These are phyloP conservation scores for Circaetus cinerascens DNA, from an alignment of 2,113 vertebrate genomes.

Conservation along the genomic window DNA sequence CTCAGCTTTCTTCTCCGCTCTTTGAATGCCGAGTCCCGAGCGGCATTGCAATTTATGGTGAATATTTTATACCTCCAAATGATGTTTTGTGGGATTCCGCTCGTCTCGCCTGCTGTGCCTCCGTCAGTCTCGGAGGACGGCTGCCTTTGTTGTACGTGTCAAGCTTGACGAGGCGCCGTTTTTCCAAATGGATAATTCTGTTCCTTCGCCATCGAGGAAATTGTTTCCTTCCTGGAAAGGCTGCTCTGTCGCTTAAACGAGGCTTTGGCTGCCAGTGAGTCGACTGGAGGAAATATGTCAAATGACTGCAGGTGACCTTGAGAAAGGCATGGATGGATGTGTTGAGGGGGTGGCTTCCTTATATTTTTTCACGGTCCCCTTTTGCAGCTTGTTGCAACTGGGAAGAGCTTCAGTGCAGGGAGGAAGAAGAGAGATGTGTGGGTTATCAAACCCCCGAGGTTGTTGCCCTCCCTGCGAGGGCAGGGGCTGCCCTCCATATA, in stretches of 20 bases:
- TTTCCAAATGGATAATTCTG: slow-evolving; percentile 47
- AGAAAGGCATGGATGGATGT: not conserved
- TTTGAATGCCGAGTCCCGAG: not conserved
- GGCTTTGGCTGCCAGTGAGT: not conserved
- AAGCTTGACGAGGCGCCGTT: slow-evolving; percentile 5
- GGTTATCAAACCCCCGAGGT: not conserved
- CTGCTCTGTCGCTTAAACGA: not conserved
- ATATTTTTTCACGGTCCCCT: not conserved
- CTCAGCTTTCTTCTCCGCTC: not conserved
- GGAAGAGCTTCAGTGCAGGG: not conserved
- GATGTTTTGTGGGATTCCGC: slow-evolving; percentile 2
- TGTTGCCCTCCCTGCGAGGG: not conserved
- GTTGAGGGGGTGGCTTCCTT: not conserved
- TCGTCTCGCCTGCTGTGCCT: not conserved
- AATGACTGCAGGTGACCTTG: not conserved
- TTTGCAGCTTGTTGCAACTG: not conserved
- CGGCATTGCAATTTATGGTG: not conserved
- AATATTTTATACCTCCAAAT: slow-evolving; percentile 38
- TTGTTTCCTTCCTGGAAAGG: slow-evolving; percentile 20
- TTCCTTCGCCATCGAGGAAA: slow-evolving; percentile 2
- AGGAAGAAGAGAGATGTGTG: too few species aligned
- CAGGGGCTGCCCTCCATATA: not conserved
- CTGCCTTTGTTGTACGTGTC: slow-evolving; percentile 31
- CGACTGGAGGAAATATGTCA: not conserved
- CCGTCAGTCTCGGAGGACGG: not conserved